These are phyloP conservation scores for Platyscapa corneri DNA, from an alignment of 1,140 invertebrate species.

Conservation along the genomic window DNA sequence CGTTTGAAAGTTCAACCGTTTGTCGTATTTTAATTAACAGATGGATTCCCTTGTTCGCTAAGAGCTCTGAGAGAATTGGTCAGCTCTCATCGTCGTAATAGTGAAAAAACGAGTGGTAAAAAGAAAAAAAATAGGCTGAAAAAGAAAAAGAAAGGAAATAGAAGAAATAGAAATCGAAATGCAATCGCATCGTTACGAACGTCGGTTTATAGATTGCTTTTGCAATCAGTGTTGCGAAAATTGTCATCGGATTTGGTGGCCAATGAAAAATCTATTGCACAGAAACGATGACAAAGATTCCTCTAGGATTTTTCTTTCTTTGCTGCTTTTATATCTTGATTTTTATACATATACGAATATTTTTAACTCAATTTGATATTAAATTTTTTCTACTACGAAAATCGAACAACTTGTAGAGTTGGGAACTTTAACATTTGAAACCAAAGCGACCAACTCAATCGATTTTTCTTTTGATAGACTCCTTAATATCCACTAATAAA, in stretches of 20 bases:
- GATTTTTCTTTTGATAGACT: background rate
- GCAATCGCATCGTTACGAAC: conserved; percentile 38
- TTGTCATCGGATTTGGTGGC: conserved; percentile 34
- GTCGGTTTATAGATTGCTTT: conserved; percentile 29
- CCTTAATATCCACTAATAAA: background rate
- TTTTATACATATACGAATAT: conserved; percentile 8
- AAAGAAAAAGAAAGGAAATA: background rate
- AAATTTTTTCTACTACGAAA: conserved; percentile 32
- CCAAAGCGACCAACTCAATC: background rate
- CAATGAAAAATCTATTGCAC: conserved; percentile 45
- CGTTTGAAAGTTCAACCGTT: conserved; percentile 41
- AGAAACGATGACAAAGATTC: conserved; percentile 43
- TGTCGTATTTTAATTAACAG: conserved; percentile 54
- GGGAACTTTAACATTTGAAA: background rate
- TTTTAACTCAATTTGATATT: conserved; percentile 34
- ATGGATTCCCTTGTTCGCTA: conserved; percentile 45
- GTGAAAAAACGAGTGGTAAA: background rate
- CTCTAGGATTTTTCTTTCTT: conserved; percentile 29
- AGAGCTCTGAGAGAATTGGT: conserved; percentile 45
- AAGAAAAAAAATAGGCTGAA: background rate
- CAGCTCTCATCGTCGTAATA: conserved; percentile 8
- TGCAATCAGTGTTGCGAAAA: conserved; percentile 50
- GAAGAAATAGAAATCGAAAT: conserved; percentile 35
- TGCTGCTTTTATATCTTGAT: background rate
- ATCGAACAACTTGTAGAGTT: conserved; percentile 29